phyloP scores from a whole-genome alignment of 2,113 vertebrate genomes.

The Pelmatolapia mariae region DNA sequence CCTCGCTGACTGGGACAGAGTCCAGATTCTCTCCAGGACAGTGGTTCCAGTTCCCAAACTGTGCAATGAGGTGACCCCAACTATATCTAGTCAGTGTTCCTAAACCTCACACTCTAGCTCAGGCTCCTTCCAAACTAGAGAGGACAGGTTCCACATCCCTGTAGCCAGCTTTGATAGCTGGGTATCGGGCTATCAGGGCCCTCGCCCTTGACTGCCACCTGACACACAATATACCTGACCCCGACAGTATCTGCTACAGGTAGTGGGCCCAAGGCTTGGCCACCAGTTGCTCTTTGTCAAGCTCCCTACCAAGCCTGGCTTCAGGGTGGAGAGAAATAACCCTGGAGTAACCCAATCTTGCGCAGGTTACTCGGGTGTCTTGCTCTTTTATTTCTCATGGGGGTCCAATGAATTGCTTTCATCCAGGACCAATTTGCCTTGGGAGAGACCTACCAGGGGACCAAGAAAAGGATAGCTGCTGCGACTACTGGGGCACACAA shows the following conservation, averaged over 20 bases:
- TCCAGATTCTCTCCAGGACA: background rate
- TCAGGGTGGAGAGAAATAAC: background rate
- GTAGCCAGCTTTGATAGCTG: background rate
- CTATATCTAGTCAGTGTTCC: background rate
- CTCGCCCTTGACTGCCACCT: background rate
- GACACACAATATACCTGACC: background rate
- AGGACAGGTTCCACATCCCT: background rate
- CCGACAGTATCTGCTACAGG: accelerated
- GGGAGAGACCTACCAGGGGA: background rate
- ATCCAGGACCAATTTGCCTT: background rate
- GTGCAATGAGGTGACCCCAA: background rate
- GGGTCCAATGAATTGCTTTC: background rate
- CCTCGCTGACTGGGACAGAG: background rate
- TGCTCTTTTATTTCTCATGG: background rate
- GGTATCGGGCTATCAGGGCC: background rate
- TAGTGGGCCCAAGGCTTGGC: background rate
- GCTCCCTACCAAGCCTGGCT: background rate
- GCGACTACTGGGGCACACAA: background rate
- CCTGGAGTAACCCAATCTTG: background rate
- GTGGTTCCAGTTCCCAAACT: background rate
- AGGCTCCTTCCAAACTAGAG: background rate
- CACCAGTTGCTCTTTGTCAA: background rate
- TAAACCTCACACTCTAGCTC: background rate
- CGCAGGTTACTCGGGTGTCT: accelerated
- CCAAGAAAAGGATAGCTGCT: background rate